Base-by-base conservation (phyloP, 2,113 vertebrate species). In the Cisticola juncidis region DNA sequence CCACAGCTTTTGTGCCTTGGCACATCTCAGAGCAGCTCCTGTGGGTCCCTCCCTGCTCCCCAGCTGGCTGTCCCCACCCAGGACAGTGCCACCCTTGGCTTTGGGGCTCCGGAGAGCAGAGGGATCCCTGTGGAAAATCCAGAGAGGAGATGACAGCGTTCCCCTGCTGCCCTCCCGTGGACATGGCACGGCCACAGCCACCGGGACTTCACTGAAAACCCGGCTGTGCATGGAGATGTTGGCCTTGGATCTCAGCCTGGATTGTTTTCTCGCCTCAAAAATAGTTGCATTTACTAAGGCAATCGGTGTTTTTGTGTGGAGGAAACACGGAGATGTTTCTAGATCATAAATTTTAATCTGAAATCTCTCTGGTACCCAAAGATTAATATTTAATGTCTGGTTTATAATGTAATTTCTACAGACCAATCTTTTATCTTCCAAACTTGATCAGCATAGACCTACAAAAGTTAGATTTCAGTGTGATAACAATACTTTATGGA, bases 331-430 rank as follows among this genome's bases (percentile, higher is more conserved):
- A 58, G 74, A 47, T 0, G 7, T 80, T 83, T 28, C 93, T 42
- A 56, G 45, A 94, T 88, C 93, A 96, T 96, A 65, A 94, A 94
- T 96, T 95, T 95, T 94, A 97, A 97, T 95, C 81, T 0, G 0
- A 80, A 90, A 73, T 73, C 91, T 95, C 93, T 44, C 81, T 57
- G 85, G 64, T 88, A 70, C 47, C 29, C 16, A 21, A 78, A 74
- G 79, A 95, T 96, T 95, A 97, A 95, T 95, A 95, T 94, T 96
- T 95, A 93, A 97, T 90, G 17, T 35, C n/a, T 92, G 65, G 65
- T 89, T 77, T 74, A 26, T 76, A 84, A 69, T 76, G 68, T 77
- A 45, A 82, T 88, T 96, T 95, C 95, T 85, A 94, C 69, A 82
- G 78, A 81, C 84, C 77, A 85, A 50, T 80, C 91, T 95, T 95